These are phyloP conservation scores for Teinopalpus imperialis DNA, from an alignment of 2,888 invertebrate species.

Conservation along the genomic window DNA sequence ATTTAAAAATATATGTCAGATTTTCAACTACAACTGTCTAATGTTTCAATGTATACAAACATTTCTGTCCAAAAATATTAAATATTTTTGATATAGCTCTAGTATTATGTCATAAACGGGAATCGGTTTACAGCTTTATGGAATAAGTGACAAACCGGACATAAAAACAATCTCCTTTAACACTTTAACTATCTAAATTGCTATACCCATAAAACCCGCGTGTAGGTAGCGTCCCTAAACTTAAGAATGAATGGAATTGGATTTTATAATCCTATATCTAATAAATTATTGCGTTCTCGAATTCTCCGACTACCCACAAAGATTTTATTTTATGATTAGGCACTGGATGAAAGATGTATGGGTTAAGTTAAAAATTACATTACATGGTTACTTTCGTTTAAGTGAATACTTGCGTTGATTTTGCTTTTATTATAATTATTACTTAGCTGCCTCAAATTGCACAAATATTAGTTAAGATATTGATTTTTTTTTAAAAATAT, in stretches of 20 bases:
- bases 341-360: slow-evolving; percentile 1
- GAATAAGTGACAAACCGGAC: slow-evolving; percentile 33
- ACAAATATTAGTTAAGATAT: too few relatives aligned
- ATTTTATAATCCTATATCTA: slow-evolving; percentile 39
- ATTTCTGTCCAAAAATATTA: too few relatives aligned
- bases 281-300: slow-evolving; percentile 41
- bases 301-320: slow-evolving; percentile 40
- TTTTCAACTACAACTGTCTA: too few relatives aligned
- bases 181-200: slow-evolving; percentile 34
- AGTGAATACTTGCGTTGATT: too few relatives aligned
- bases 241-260: slow-evolving; percentile 24
- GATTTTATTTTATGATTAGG: slow-evolving; percentile 49
- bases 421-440: too few relatives aligned
- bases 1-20: too few relatives aligned
- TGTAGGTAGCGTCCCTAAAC: slow-evolving; percentile 31
- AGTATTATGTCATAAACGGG: slow-evolving; percentile 17
- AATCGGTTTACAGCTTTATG: slow-evolving; percentile 20
- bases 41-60: too few relatives aligned
- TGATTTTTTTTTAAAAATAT: too few relatives aligned
- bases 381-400: too few relatives aligned
- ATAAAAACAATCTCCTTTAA: slow-evolving; percentile 29
- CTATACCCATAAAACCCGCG: slow-evolving; percentile 33
- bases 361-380: too few relatives aligned
- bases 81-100: slow-evolving; percentile 11
- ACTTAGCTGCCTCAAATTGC: too few relatives aligned